Conservation (phyloP, 2,797 vertebrate genomes). For the Poeciliopsis gracilis region DNA sequence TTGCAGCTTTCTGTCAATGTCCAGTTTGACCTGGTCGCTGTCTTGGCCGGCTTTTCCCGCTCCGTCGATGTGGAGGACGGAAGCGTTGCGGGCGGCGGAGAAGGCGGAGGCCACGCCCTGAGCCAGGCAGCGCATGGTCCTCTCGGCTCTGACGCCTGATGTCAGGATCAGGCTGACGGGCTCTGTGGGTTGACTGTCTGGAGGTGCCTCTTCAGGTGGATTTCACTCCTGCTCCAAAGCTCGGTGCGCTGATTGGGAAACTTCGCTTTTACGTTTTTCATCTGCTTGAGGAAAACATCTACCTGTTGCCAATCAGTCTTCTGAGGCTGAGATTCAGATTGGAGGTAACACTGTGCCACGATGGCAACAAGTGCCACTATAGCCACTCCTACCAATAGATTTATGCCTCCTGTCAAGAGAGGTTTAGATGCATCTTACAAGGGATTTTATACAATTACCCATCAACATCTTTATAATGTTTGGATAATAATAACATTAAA, state of each 20-base stretch:
- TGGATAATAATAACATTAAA: not conserved
- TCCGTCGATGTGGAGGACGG: slow-evolving; percentile 82
- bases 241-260: slow-evolving; percentile 86
- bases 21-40: slow-evolving; percentile 86
- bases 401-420: slow-evolving; percentile 35
- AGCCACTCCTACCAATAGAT: fast-evolving
- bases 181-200: slow-evolving; percentile 77
- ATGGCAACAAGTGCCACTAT: not conserved
- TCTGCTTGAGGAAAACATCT: slow-evolving; percentile 82
- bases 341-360: slow-evolving; percentile 9
- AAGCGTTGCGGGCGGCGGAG: slow-evolving; percentile 75
- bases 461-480: not conserved
- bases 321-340: slow-evolving; percentile 11
- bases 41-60: slow-evolving; percentile 67
- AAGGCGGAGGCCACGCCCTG: slow-evolving; percentile 79
- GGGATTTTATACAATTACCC: not conserved
- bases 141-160: slow-evolving; percentile 76
- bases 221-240: slow-evolving; percentile 86
- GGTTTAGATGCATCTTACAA: not conserved
- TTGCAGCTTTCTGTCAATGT: slow-evolving; percentile 84
- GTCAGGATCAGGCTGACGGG: slow-evolving; percentile 90
- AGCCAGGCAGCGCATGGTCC: slow-evolving; percentile 88
- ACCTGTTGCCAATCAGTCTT: slow-evolving; percentile 48
- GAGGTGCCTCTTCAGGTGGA: slow-evolving; percentile 88
- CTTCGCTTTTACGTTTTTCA: slow-evolving; percentile 75